These are phyloP conservation scores for Scomberomorus guttatus DNA, from an alignment of 2,797 vertebrate genomes.

Conservation along the genomic window DNA sequence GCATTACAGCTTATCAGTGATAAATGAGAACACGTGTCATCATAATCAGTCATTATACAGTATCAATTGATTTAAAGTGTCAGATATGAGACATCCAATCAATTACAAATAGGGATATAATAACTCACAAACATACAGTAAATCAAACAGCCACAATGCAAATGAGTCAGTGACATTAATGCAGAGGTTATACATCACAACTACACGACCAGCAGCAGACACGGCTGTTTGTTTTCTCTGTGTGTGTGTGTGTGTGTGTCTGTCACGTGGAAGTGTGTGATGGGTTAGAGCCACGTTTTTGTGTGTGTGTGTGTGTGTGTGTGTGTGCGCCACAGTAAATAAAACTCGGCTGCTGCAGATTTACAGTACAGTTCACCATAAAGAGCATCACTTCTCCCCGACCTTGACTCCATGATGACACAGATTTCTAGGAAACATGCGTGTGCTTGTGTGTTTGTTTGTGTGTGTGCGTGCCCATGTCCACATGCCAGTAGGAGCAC, in stretches of 20 bases:
- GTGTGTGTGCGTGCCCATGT: background rate
- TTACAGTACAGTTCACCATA: conserved; percentile 43
- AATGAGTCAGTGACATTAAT: conserved; percentile 21
- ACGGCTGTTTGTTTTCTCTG: background rate
- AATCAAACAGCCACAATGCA: conserved; percentile 34
- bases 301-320: conserved; percentile 36
- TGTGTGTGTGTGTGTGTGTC: conserved; percentile 36
- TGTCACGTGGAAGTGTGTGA: background rate
- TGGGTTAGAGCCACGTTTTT: background rate
- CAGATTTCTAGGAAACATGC: conserved; percentile 10
- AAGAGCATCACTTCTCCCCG: conserved; percentile 17
- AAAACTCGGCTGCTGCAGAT: conserved; percentile 41
- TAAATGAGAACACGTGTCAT: conserved; percentile 50
- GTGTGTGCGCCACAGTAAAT: conserved; percentile 25
- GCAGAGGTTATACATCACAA: conserved; percentile 16
- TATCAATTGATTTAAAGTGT: conserved; percentile 39
- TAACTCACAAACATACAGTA: conserved; percentile 39
- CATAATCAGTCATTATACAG: conserved; percentile 56
- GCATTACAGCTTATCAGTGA: conserved; percentile 27
- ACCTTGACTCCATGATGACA: conserved; percentile 6
- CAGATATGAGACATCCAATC: conserved; percentile 27
- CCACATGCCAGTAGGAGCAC: no score
- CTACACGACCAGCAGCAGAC: background rate
- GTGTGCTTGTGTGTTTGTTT: conserved; percentile 18
- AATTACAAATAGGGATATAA: conserved; percentile 28